Conservation (phyloP, 2,113 vertebrate genomes). For the Phaethornis superciliosus region DNA sequence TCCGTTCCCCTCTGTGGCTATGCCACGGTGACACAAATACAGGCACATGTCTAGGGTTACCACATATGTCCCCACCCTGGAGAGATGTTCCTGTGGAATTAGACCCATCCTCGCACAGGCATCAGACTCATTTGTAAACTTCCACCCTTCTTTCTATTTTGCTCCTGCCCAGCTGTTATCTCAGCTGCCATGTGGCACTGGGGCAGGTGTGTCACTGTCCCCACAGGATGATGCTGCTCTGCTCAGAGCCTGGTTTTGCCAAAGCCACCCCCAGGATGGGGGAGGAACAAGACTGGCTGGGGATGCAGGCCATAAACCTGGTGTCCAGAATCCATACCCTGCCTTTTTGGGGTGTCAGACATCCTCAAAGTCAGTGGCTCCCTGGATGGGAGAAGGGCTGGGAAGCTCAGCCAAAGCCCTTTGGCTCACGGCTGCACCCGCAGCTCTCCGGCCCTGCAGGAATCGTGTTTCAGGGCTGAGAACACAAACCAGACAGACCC, state of each 20-base stretch:
- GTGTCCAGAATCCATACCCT: background rate
- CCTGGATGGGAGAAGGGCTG: background rate
- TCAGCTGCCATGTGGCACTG: background rate
- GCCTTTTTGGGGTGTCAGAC: background rate
- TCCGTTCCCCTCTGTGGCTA: accelerated
- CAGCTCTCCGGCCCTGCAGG: background rate
- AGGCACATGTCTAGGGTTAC: background rate
- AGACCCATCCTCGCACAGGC: background rate
- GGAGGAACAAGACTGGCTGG: accelerated
- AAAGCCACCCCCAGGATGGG: background rate
- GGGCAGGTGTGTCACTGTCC: conserved; percentile 12
- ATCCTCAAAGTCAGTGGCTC: background rate
- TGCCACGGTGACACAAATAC: background rate
- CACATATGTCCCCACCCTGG: background rate
- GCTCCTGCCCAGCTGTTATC: conserved; percentile 27
- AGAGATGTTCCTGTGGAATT: background rate
- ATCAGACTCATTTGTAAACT: background rate
- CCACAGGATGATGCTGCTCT: background rate
- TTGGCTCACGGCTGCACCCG: conserved; percentile 15
- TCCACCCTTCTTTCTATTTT: conserved; percentile 18
- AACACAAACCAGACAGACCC: conserved; percentile 21
- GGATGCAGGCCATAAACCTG: accelerated
- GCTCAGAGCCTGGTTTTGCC: background rate
- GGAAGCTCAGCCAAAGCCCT: conserved; percentile 17
- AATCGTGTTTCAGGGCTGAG: conserved; percentile 36